Percentiles rank a stretch among this genome's conserved stretches.
These are phyloP conservation scores for Rhimphoctona megacephalus DNA, from an alignment of 2,888 invertebrate species.

Conservation along the genomic window DNA sequence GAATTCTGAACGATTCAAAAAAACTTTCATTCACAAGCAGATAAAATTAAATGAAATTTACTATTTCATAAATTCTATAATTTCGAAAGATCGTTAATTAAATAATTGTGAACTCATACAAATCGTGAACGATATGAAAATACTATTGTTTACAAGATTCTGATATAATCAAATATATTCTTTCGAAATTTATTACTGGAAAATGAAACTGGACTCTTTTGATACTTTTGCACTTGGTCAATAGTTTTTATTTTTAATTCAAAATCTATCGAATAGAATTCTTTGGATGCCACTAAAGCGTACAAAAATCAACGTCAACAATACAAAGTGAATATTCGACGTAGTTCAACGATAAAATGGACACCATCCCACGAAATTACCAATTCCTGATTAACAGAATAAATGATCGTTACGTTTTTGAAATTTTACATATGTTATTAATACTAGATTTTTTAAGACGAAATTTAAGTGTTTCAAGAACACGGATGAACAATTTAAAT, in stretches of 20 bases:
- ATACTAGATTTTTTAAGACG: neutral
- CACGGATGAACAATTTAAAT: neutral
- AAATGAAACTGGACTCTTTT: neutral
- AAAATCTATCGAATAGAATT: neutral
- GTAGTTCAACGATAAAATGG: neutral
- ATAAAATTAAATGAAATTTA: neutral
- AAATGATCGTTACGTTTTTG: neutral
- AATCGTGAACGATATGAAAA: too few relatives aligned
- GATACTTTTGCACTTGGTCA: neutral
- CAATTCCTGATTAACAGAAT: neutral
- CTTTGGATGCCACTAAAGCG: neutral
- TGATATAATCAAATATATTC: too few relatives aligned
- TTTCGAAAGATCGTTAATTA: too few relatives aligned
- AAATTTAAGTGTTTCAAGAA: neutral
- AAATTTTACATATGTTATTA: neutral
- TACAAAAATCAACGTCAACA: neutral
- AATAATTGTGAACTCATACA: too few relatives aligned
- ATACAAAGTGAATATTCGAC: neutral
- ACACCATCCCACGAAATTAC: slow-evolving; percentile 9
- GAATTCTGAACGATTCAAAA: neutral
- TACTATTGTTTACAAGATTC: too few relatives aligned
- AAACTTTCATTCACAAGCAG: neutral
- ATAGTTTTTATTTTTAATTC: neutral
- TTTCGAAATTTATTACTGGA: too few relatives aligned
- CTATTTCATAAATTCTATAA: too few relatives aligned